Evolutionary conservation across 2,888 invertebrate species (phyloP), one percentile per base, ranked within the genome.

Genomic region (Epinotia demarniana): DNA sequence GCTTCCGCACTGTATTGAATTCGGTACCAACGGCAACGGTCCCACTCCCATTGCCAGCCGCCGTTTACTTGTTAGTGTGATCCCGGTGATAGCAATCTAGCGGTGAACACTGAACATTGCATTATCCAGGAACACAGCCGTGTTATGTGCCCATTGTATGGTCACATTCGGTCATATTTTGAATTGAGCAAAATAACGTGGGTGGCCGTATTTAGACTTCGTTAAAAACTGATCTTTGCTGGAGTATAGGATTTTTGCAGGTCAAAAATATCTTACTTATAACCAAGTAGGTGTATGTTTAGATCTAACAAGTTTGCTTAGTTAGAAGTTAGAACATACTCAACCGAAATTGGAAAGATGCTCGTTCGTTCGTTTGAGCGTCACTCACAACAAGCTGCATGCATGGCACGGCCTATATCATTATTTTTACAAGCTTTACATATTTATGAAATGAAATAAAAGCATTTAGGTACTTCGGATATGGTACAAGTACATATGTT

Each of bases 1-100:
- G 86, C 92, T 92, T 92, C 93, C 92, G 92, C 89, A 83, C 87
- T 89, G 87, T 89, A 92, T 92, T 91, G 89, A 92, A 92, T 92
- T 92, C 84, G 90, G 91, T 89, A 85, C 87, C 85, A 85, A 71
- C 74, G 82, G 83, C 85, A 85, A 70, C 75, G 82, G 83, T 85
- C 83, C 85, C 81, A 85, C 86, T 89, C 87, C 89, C 88, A 90
- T 91, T 90, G 90, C 89, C 84, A 83, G 87, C 84, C 84, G 87
- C 86, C 85, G 89, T 90, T 90, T 89, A 89, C 91, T 91, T 90
- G 91, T 92, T 91, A 91, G 86, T 89, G 89, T 91, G 91, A 91
- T 92, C 89, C 87, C 87, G 86, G 82, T 89, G 92, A 93, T 93
- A 89, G 89, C 87, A 83, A 92, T 92, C 92, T 87, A 80, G 81